phyloP scores from a whole-genome alignment of 1,140 invertebrate species.

The Drosophila hydei region DNA sequence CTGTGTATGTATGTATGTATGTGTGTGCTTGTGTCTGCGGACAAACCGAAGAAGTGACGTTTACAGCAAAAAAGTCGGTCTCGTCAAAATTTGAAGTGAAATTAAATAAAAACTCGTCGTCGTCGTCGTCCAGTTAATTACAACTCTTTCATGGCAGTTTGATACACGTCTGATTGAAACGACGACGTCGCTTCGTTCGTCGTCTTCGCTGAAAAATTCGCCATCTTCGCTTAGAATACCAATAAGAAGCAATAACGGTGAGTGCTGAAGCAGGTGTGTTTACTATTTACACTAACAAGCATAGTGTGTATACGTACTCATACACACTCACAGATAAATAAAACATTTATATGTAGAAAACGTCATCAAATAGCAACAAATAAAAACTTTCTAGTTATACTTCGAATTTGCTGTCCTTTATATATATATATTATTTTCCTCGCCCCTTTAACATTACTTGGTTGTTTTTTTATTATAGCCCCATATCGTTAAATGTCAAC shows the following conservation, averaged over 20 bases:
- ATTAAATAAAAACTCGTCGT: constrained; percentile 36
- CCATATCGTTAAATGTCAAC: constrained; percentile 29
- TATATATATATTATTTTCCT: constrained; percentile 8
- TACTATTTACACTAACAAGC: constrained; percentile 27
- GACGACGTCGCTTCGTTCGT: constrained; percentile 43
- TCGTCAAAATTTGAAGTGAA: constrained; percentile 66
- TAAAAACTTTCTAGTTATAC: constrained; percentile 42
- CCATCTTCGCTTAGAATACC: constrained; percentile 41
- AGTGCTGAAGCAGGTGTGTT: constrained; percentile 43
- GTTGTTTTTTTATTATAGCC: constrained; percentile 11
- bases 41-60: constrained; percentile 56
- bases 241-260: constrained; percentile 44
- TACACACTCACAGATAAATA: background rate
- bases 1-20: constrained; percentile 41
- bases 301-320: constrained; percentile 5
- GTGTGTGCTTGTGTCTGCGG: constrained; percentile 41
- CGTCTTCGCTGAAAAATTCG: constrained; percentile 27
- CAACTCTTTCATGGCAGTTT: constrained; percentile 36
- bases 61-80: constrained; percentile 60
- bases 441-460: constrained; percentile 6
- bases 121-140: constrained; percentile 11
- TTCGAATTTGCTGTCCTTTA: constrained; percentile 16
- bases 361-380: constrained; percentile 36
- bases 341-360: constrained; percentile 20
- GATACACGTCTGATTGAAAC: constrained; percentile 39